phyloP scores from a whole-genome alignment of 1,140 invertebrate genomes.

The Drosophila azteca region DNA sequence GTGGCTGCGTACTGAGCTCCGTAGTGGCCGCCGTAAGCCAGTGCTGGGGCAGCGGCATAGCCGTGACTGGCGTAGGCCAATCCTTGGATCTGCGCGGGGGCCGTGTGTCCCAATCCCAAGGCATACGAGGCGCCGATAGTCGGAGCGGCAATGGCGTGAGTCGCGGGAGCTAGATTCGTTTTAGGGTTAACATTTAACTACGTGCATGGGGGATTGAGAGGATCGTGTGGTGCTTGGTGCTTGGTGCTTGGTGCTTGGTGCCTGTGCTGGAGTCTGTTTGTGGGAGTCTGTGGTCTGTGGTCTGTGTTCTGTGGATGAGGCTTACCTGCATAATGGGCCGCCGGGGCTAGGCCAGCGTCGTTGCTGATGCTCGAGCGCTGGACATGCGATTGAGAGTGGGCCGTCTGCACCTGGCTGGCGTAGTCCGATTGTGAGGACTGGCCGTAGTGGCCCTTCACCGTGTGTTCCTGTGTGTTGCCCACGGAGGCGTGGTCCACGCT shows the following conservation, averaged over 20 bases:
- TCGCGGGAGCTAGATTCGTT: slow-evolving; percentile 53
- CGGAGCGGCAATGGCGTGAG: slow-evolving; percentile 50
- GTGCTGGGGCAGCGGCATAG: slow-evolving; percentile 36
- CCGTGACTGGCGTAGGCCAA: slow-evolving; percentile 55
- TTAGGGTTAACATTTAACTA: slow-evolving; percentile 43
- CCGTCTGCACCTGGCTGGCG: slow-evolving; percentile 84
- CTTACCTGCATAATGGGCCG: slow-evolving; percentile 68
- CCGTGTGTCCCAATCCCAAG: slow-evolving; percentile 60
- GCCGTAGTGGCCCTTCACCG: slow-evolving; percentile 85
- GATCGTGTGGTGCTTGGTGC: slow-evolving; percentile 20
- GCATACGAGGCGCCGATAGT: slow-evolving; percentile 30
- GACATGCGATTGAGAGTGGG: slow-evolving; percentile 85
- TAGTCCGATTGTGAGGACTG: slow-evolving; percentile 85
- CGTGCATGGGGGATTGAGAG: slow-evolving; percentile 5
- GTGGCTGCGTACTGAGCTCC: slow-evolving; percentile 37
- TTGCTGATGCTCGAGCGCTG: slow-evolving; percentile 85
- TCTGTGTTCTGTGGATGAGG: neutral
- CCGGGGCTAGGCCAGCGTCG: slow-evolving; percentile 81
- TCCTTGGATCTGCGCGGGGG: slow-evolving; percentile 63
- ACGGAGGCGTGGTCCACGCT: slow-evolving; percentile 84
- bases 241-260: slow-evolving; percentile 5
- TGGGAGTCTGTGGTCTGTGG: slow-evolving; percentile 4
- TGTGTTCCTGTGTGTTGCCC: slow-evolving; percentile 85
- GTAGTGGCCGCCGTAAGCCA: slow-evolving; percentile 58
- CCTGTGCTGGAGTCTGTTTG: slow-evolving; percentile 20